phyloP scores from a whole-genome alignment of 2,113 vertebrate species.

The Numenius arquata region DNA sequence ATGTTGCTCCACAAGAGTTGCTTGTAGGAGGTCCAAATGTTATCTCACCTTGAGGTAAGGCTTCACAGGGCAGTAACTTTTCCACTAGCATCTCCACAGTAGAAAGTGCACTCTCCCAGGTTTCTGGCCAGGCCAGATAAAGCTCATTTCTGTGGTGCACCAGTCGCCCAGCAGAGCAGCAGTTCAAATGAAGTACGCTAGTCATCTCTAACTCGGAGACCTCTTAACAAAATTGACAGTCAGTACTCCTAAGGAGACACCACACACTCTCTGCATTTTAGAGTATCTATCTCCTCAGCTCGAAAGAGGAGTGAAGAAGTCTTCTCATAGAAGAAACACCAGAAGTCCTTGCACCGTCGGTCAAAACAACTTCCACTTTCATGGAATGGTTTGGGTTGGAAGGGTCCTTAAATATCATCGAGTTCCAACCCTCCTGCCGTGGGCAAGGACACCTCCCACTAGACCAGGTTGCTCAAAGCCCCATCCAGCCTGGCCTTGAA shows the following conservation, averaged over 20 bases:
- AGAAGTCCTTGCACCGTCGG: background rate
- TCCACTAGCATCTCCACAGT: background rate
- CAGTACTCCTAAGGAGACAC: background rate
- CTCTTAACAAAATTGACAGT: background rate
- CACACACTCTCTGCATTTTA: background rate
- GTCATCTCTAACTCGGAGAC: background rate
- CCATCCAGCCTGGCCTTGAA: too few relatives aligned
- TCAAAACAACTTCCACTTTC: background rate
- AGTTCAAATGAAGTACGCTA: background rate
- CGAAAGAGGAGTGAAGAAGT: background rate
- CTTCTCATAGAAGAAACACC: background rate
- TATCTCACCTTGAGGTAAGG: slow-evolving; percentile 51
- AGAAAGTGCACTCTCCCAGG: background rate
- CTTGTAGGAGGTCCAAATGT: slow-evolving; percentile 56
- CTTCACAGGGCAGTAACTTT: background rate
- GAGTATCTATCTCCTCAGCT: background rate
- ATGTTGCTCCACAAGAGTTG: slow-evolving; percentile 44
- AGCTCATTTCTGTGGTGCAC: background rate
- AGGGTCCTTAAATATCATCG: too few relatives aligned
- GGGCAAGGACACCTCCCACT: too few relatives aligned
- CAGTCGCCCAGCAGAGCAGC: background rate
- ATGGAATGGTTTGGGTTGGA: too few relatives aligned
- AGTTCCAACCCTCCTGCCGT: too few relatives aligned
- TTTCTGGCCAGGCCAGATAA: slow-evolving; percentile 6
- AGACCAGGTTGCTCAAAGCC: too few relatives aligned